Evolutionary conservation across 2,113 vertebrate genomes (phyloP).

Genomic region (Theristicus caerulescens): DNA sequence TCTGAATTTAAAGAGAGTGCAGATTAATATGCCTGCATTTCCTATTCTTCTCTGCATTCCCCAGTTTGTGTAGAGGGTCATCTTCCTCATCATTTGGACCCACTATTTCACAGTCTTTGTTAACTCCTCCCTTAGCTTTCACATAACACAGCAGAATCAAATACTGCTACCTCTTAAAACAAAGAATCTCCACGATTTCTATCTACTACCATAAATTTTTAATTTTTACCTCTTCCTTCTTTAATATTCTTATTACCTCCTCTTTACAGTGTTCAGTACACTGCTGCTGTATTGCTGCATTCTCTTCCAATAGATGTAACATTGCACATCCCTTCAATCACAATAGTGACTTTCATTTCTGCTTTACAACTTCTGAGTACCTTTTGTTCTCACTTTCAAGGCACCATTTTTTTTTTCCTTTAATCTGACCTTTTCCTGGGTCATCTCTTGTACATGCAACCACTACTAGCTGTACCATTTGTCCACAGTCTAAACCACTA

Average conservation of each 20-base stretch:
- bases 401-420: background rate
- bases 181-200: background rate
- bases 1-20: background rate
- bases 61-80: background rate
- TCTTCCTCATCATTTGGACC: background rate
- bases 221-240: background rate
- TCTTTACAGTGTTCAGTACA: background rate
- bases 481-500: background rate
- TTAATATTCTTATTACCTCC: background rate
- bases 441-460: background rate
- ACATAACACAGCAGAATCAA: background rate
- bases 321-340: background rate
- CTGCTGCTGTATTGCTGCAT: background rate
- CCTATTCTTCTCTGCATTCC: background rate
- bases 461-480: background rate
- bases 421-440: background rate
- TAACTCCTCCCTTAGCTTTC: background rate
- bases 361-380: background rate
- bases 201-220: background rate
- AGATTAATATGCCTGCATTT: background rate
- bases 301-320: background rate
- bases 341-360: background rate
- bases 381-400: background rate
- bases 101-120: background rate
- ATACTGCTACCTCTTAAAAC: background rate